These are phyloP conservation scores for Aphodius sticticus DNA, from an alignment of 2,888 invertebrate genomes.

Conservation along the genomic window DNA sequence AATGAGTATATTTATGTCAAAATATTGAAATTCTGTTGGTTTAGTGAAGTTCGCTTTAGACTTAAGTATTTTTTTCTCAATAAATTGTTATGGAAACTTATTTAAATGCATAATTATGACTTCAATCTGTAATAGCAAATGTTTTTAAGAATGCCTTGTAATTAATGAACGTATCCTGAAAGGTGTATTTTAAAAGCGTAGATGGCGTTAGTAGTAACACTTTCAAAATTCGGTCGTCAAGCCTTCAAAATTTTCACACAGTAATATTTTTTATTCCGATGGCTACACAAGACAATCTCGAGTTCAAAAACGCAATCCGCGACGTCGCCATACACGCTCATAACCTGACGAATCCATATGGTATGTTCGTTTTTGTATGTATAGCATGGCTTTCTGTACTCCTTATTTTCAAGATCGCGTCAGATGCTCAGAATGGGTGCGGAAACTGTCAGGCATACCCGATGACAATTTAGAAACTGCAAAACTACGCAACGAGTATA, in stretches of 20 bases:
- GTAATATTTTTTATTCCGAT: constrained; percentile 43
- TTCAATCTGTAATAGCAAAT: neutral
- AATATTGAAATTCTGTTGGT: neutral
- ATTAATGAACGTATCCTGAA: neutral
- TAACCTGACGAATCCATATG: constrained; percentile 55
- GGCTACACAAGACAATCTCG: constrained; percentile 56
- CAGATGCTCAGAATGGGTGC: constrained; percentile 63
- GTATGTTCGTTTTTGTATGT: constrained; percentile 45
- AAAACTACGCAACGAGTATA: constrained; percentile 63
- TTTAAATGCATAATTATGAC: neutral
- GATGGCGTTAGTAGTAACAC: constrained; percentile 20
- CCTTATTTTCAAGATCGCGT: constrained; percentile 60
- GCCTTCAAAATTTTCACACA: constrained; percentile 19
- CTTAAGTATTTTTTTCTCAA: neutral
- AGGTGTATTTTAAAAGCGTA: neutral
- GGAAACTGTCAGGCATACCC: constrained; percentile 60
- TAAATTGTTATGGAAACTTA: constrained; percentile 5
- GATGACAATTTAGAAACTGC: constrained; percentile 59
- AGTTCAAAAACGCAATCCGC: constrained; percentile 56
- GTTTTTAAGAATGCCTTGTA: neutral
- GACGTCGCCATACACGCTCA: constrained; percentile 57
- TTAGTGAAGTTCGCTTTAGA: neutral
- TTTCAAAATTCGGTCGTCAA: constrained; percentile 30
- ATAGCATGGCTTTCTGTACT: constrained; percentile 11
- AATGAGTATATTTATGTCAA: neutral